phyloP scores from a whole-genome alignment of 2,797 vertebrate genomes.

The Cyprinella venusta region DNA sequence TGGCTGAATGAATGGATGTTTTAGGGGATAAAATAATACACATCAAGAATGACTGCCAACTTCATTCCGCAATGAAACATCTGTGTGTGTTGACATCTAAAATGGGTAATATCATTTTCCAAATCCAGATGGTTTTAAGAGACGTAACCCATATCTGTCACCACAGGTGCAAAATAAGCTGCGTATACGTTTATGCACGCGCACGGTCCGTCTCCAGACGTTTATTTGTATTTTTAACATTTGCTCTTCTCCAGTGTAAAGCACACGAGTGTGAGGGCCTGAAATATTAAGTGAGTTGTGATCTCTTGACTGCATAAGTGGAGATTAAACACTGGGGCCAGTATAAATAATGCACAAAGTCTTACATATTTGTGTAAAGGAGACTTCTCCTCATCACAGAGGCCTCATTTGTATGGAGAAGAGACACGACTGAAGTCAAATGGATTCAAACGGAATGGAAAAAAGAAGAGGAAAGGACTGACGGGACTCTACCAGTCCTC shows the following conservation, averaged over 20 bases:
- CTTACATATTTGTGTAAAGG: slow-evolving; percentile 60
- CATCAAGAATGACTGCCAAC: slow-evolving; percentile 56
- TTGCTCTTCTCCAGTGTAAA: slow-evolving; percentile 43
- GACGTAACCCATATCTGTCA: slow-evolving; percentile 56
- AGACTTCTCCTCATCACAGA: slow-evolving; percentile 71
- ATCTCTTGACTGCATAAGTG: slow-evolving; percentile 65
- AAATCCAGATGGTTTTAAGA: slow-evolving; percentile 63
- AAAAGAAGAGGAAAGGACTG: slow-evolving; percentile 60
- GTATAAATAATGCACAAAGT: slow-evolving; percentile 73
- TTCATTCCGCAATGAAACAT: slow-evolving; percentile 36
- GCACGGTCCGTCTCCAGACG: background rate
- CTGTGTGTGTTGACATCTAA: slow-evolving; percentile 37
- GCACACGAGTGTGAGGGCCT: slow-evolving; percentile 49
- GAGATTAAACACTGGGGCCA: slow-evolving; percentile 66
- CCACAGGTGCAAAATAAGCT: slow-evolving; percentile 38
- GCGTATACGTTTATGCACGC: slow-evolving; percentile 41
- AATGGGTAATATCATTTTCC: slow-evolving; percentile 55
- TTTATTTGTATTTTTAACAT: slow-evolving; percentile 47
- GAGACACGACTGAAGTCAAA: slow-evolving; percentile 65
- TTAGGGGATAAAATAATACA: slow-evolving; percentile 62
- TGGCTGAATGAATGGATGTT: slow-evolving; percentile 60
- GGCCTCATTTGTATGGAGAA: slow-evolving; percentile 65
- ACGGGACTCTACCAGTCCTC: slow-evolving; percentile 73
- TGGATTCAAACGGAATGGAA: slow-evolving; percentile 61
- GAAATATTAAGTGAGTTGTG: slow-evolving; percentile 71